Evolutionary conservation across 1,140 invertebrate species (phyloP).

Genomic region (Drosophila kepulauana): DNA sequence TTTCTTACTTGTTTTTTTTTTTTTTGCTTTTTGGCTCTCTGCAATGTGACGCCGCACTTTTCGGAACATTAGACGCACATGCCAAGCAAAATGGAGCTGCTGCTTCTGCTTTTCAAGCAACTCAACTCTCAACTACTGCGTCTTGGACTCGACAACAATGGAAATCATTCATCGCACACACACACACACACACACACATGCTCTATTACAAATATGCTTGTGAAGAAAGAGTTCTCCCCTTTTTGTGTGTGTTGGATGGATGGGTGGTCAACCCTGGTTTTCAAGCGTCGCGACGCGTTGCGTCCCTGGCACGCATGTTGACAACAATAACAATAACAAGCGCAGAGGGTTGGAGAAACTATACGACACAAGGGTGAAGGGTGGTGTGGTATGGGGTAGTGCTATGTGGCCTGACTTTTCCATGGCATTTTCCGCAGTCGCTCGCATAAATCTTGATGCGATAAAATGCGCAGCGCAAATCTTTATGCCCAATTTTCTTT

Average conservation of each 20-base stretch:
- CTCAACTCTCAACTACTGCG: constrained; percentile 60
- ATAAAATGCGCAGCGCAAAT: constrained; percentile 75
- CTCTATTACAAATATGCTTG: background rate
- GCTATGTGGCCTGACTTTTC: constrained; percentile 22
- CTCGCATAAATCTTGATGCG: constrained; percentile 67
- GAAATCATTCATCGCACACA: constrained; percentile 69
- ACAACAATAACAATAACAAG: constrained; percentile 26
- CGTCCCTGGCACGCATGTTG: constrained; percentile 36
- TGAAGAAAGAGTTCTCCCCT: constrained; percentile 55
- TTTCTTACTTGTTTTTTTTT: too few species aligned
- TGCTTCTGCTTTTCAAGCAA: constrained; percentile 20
- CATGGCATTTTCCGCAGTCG: constrained; percentile 72
- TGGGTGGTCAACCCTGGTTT: constrained; percentile 23
- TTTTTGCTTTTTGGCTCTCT: background rate
- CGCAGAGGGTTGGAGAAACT: background rate
- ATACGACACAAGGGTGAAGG: background rate
- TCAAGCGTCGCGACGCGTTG: background rate
- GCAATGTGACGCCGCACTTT: constrained; percentile 59
- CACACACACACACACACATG: constrained; percentile 30
- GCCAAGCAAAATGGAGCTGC: background rate
- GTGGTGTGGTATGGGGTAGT: background rate
- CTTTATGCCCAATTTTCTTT: background rate
- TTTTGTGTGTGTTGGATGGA: constrained; percentile 11
- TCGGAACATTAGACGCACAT: constrained; percentile 62
- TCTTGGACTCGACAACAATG: constrained; percentile 66